Base-by-base conservation (phyloP, 2,888 invertebrate genomes). In the Cremastinae sp. region DNA sequence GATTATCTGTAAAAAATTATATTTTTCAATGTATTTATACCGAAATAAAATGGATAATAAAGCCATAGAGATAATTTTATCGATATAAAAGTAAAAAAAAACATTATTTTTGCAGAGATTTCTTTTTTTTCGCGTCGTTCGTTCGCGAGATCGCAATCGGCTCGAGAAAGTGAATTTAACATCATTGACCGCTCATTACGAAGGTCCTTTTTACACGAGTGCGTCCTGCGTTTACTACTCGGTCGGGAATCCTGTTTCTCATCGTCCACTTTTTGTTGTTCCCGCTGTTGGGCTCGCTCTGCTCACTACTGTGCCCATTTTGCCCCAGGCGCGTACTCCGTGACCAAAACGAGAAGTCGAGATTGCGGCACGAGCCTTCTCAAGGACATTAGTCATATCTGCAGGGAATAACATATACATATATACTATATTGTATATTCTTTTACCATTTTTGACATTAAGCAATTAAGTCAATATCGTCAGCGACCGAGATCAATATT, bases 121-220 rank as follows among this genome's bases (percentile, higher is more conserved):
- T 14, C 22, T 10, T 12, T 18, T 18, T 20, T 22, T 59, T 8
- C 61, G 36, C 49, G 69, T 38, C n/a, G 69, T 9, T 43, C 66
- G 14, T 16, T 54, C 18, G 22, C 16, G 28, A 58, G 71, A 69
- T 77, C 20, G 56, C 65, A 69, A 79, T 77, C 71, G 38, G 41
- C 34, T 41, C 45, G 64, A 64, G 58, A 79, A 79, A 79, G 76
- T 77, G 74, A 74, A 77, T 72, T 77, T 69, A 59, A 65, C 71
- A 65, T 41, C 58, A 62, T 59, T 51, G 61, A 73, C 56, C 61
- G 36, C 14, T 69, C 56, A 56, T 79, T 72, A 58, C 36, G 65
- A 8, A n/a, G 22, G 22, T 10, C 10, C 54, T 5, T 28, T 51
- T 66, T 66, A 65, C 71, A 58, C 54, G 34, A 28, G 41, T 34